These are phyloP conservation scores for Megalops atlanticus DNA, from an alignment of 2,113 vertebrate species.

Conservation along the genomic window DNA sequence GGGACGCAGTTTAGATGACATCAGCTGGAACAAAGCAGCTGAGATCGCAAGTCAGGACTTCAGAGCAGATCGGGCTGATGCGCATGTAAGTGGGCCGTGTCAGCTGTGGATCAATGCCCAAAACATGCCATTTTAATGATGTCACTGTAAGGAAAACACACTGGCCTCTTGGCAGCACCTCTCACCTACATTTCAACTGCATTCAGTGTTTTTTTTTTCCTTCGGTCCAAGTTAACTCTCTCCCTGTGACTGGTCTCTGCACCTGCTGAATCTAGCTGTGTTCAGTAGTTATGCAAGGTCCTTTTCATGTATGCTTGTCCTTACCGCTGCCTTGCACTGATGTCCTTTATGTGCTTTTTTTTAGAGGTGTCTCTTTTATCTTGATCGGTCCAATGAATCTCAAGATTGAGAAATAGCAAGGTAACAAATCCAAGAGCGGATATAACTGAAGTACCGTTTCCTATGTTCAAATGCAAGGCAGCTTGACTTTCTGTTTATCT, in stretches of 20 bases:
- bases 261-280: neutral
- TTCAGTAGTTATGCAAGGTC: neutral
- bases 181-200: conserved; percentile 41
- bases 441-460: neutral
- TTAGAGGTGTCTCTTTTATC: neutral
- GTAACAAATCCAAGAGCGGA: neutral
- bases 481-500: neutral
- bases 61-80: conserved; percentile 63
- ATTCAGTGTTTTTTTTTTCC: conserved; percentile 31
- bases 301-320: neutral
- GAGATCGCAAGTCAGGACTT: conserved; percentile 71
- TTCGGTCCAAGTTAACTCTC: conserved; percentile 3
- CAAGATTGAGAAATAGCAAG: neutral
- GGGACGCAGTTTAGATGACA: conserved; percentile 77
- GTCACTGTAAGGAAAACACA: conserved; percentile 51
- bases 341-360: neutral
- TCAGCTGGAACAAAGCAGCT: conserved; percentile 83
- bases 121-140: conserved; percentile 55
- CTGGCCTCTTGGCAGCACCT: conserved; percentile 39
- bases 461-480: neutral
- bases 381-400: neutral
- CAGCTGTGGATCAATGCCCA: conserved; percentile 59
- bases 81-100: conserved; percentile 71
- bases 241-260: neutral
- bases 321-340: neutral